Percentiles rank a stretch among this genome's conserved stretches.
These are phyloP conservation scores for Cranoglanis bouderius DNA, from an alignment of 2,113 vertebrate genomes.

Conservation along the genomic window DNA sequence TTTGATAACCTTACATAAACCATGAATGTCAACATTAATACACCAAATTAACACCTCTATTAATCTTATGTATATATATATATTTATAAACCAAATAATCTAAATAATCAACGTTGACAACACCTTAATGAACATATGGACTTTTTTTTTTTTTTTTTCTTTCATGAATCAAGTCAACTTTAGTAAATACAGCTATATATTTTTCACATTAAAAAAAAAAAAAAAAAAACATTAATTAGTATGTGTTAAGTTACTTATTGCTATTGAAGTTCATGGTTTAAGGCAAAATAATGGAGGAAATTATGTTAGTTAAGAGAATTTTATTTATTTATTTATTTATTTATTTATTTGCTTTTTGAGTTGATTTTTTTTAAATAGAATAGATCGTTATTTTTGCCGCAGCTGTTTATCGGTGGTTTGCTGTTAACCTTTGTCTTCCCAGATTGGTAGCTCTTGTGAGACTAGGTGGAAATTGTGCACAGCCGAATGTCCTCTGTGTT, in stretches of 20 bases:
- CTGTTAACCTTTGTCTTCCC: neutral
- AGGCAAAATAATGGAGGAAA: neutral
- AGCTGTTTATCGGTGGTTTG: neutral
- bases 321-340: neutral
- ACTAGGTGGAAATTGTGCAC: neutral
- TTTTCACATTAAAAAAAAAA: too few relatives aligned
- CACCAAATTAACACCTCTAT: neutral
- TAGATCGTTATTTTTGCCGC: neutral
- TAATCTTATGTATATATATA: too few relatives aligned
- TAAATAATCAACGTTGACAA: neutral
- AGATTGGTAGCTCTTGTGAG: neutral
- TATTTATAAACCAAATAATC: neutral
- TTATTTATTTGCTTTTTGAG: neutral
- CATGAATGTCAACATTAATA: neutral
- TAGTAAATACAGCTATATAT: neutral
- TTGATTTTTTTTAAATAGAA: neutral
- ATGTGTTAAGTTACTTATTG: neutral
- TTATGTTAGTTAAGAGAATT: neutral
- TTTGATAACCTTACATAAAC: neutral
- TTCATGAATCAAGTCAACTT: neutral
- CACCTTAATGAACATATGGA: neutral
- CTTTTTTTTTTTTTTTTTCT: neutral
- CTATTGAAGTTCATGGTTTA: neutral
- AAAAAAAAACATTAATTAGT: too few relatives aligned
- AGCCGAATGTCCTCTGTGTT: neutral